Percentiles rank a stretch among this genome's conserved stretches.
phyloP scores from a whole-genome alignment of 1,140 invertebrate genomes.

The Dendrolimus punctatus region DNA sequence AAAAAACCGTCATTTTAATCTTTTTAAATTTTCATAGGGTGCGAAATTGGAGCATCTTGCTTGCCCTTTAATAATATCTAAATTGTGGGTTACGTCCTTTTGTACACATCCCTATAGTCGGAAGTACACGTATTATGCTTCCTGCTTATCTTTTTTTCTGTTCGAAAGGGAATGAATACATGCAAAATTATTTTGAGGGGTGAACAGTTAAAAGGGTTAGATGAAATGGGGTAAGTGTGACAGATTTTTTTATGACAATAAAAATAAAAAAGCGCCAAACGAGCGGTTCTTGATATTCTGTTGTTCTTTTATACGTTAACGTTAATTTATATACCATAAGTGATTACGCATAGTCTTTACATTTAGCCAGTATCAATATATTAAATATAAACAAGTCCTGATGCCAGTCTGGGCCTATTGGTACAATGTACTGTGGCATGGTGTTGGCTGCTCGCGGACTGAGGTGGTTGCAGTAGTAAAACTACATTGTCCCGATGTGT shows the following conservation, averaged over 20 bases:
- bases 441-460: too few relatives aligned
- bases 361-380: too few relatives aligned
- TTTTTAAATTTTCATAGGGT: too few relatives aligned
- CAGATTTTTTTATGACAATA: background rate
- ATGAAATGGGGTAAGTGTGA: constrained; percentile 28
- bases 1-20: too few relatives aligned
- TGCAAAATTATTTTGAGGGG: constrained; percentile 63
- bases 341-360: too few relatives aligned
- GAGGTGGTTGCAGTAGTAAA: too few relatives aligned
- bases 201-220: constrained; percentile 38
- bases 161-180: constrained; percentile 46
- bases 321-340: background rate
- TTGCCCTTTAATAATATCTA: constrained; percentile 3
- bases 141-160: constrained; percentile 50
- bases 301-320: constrained; percentile 5
- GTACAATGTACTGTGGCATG: too few relatives aligned
- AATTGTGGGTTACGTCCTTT: constrained; percentile 20
- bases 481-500: too few relatives aligned
- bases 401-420: too few relatives aligned
- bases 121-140: constrained; percentile 34
- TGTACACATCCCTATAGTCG: constrained; percentile 22
- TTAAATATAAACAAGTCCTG: too few relatives aligned
- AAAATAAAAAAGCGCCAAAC: too few relatives aligned
- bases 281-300: constrained; percentile 24
- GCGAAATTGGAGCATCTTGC: too few relatives aligned